Conservation (phyloP, 2,888 invertebrate genomes). For the Eilema caniola region DNA sequence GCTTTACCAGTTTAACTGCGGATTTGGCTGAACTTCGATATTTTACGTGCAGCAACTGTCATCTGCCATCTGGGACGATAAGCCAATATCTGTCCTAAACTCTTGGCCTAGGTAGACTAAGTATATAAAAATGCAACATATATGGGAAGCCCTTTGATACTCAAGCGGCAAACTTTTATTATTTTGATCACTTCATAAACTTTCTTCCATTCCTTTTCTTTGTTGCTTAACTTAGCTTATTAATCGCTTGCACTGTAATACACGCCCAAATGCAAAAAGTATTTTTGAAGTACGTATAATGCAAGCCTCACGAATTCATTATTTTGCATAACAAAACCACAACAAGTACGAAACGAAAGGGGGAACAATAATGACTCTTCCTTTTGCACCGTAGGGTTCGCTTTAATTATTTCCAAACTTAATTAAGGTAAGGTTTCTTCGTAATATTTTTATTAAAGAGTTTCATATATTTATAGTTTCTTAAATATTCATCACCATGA, state of each 20-base stretch:
- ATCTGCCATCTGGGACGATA: no score
- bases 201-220: not conserved
- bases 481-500: no score
- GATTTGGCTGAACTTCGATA: no score
- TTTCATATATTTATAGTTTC: not conserved
- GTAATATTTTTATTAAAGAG: not conserved
- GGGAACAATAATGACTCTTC: constrained; percentile 40
- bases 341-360: constrained; percentile 46
- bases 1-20: no score
- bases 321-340: constrained; percentile 69
- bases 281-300: constrained; percentile 51
- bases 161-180: no score
- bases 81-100: no score
- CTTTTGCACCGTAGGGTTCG: constrained; percentile 24
- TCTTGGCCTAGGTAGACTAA: no score
- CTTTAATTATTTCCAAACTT: constrained; percentile 33
- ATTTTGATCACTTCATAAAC: no score
- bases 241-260: constrained; percentile 27
- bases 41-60: no score
- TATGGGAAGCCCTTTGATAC: no score
- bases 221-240: not conserved
- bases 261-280: constrained; percentile 36
- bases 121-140: no score
- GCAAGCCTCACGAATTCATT: constrained; percentile 64
- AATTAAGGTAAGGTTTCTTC: constrained; percentile 1